A percentile compares a stretch with the other conserved stretches of the same genome.
Evolutionary conservation across 2,888 invertebrate species (phyloP).

Genomic region (Acanthoscelides obtectus): DNA sequence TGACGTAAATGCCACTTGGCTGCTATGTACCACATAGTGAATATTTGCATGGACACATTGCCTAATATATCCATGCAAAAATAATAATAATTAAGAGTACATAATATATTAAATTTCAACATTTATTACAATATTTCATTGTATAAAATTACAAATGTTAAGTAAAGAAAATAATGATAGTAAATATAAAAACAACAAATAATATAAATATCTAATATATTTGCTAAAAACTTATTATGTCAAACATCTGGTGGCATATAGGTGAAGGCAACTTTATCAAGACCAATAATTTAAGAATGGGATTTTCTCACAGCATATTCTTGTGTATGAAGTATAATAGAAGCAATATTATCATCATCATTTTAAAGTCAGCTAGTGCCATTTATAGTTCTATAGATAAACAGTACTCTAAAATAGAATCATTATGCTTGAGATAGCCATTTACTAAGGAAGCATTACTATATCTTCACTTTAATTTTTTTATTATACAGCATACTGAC

Average conservation of each 20-base stretch:
- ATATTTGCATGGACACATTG: too few relatives aligned
- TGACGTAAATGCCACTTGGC: too few relatives aligned
- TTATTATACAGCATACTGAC: slow-evolving; percentile 46
- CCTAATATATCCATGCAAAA: too few relatives aligned
- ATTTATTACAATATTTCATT: not conserved
- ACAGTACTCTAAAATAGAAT: too few relatives aligned
- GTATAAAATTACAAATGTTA: not conserved
- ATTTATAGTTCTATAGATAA: too few relatives aligned
- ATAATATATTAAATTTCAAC: not conserved
- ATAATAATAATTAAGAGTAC: not conserved
- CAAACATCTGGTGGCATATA: not conserved
- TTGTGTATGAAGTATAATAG: too few relatives aligned
- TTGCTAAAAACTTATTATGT: not conserved
- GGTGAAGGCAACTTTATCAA: not conserved
- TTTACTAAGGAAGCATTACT: not conserved
- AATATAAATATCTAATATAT: not conserved
- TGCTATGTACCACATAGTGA: too few relatives aligned
- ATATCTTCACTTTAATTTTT: slow-evolving; percentile 50
- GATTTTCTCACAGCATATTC: too few relatives aligned
- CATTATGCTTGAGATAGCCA: too few relatives aligned
- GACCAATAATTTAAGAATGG: too few relatives aligned
- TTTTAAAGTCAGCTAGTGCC: too few relatives aligned
- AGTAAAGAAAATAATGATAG: not conserved
- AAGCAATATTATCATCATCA: too few relatives aligned
- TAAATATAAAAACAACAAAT: not conserved